These are phyloP conservation scores for Microtus richardsoni DNA, from an alignment of 2,113 vertebrate species.

Conservation along the genomic window DNA sequence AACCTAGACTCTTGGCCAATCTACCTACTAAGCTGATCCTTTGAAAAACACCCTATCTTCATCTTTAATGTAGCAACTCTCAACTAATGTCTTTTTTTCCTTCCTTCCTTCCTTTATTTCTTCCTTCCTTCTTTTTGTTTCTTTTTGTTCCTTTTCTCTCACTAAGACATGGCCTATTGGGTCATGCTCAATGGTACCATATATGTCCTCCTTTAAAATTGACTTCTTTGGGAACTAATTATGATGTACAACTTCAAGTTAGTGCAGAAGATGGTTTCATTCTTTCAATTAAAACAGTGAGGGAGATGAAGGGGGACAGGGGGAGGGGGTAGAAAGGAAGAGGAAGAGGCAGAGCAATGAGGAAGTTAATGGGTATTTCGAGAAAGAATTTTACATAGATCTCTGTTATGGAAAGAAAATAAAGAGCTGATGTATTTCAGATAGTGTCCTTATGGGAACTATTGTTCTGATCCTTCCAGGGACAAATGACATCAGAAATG, in stretches of 20 bases:
- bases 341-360: neutral
- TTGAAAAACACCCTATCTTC: neutral
- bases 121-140: neutral
- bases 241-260: neutral
- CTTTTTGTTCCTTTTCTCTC: neutral
- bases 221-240: neutral
- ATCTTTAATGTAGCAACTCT: neutral
- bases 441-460: neutral
- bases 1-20: neutral
- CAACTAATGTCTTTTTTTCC: neutral
- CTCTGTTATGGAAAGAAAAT: neutral
- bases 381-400: neutral
- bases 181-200: neutral
- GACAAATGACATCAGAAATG: neutral
- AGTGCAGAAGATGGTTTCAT: neutral
- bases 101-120: neutral
- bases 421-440: neutral
- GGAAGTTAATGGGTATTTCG: neutral
- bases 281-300: neutral
- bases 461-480: slow-evolving; percentile 34
- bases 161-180: neutral
- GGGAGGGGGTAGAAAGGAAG: neutral
- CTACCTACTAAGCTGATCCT: neutral
- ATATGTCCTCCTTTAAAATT: neutral
- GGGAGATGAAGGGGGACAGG: neutral